These are phyloP conservation scores for Alligator sinensis DNA, from an alignment of 2,113 vertebrate genomes.

Conservation along the genomic window DNA sequence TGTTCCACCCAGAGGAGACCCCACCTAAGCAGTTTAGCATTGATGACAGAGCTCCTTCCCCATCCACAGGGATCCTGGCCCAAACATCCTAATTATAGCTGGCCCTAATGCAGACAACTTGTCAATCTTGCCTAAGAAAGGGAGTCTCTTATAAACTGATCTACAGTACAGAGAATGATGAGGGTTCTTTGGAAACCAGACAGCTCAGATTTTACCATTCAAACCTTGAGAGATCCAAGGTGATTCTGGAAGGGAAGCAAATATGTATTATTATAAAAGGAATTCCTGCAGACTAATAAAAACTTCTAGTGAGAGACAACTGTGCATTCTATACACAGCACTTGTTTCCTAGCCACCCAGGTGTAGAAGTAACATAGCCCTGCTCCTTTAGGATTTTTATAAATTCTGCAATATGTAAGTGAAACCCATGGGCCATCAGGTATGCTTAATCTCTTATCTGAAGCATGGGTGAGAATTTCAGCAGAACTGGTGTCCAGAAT, in stretches of 20 bases:
- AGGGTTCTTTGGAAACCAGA: not conserved
- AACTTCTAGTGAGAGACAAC: not conserved
- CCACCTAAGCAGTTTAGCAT: not conserved
- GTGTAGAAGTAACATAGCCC: not conserved
- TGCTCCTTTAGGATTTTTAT: not conserved
- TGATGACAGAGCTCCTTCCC: not conserved
- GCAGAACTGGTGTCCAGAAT: not conserved
- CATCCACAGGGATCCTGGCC: not conserved
- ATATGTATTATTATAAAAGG: not conserved
- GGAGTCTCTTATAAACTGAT: not conserved
- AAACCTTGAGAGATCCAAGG: not conserved
- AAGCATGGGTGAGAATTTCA: not conserved
- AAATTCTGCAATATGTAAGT: not conserved
- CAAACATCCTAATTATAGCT: not conserved
- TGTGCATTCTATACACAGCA: not conserved
- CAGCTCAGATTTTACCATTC: not conserved
- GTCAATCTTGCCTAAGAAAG: not conserved
- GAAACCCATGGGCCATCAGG: not conserved
- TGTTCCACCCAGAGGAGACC: not conserved
- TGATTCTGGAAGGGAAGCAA: not conserved
- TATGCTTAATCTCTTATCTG: not conserved
- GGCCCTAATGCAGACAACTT: not conserved
- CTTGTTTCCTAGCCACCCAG: not conserved
- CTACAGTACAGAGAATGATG: not conserved
- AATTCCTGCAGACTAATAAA: not conserved